A percentile compares a stretch with the other conserved stretches of the same genome.
Evolutionary conservation across 1,140 invertebrate genomes (phyloP).

Genomic region (Oreohelix idahoensis): DNA sequence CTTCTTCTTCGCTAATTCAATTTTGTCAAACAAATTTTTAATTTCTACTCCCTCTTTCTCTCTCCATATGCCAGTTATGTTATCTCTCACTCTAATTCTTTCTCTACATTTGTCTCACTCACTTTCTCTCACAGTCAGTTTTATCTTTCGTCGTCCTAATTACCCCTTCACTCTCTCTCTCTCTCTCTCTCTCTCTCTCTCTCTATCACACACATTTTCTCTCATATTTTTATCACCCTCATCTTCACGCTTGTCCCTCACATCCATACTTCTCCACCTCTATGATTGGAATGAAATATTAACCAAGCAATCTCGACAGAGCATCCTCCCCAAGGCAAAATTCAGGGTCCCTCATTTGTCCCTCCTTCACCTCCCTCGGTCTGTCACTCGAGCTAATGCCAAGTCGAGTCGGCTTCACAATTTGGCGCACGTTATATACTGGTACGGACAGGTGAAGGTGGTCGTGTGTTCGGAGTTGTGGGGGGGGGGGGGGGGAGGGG

Average conservation of each 20-base stretch:
- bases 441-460: neutral
- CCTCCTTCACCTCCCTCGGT: neutral
- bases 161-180: too few relatives aligned
- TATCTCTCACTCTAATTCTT: too few relatives aligned
- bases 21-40: too few relatives aligned
- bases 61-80: too few relatives aligned
- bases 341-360: neutral
- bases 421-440: neutral
- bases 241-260: neutral
- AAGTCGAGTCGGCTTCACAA: neutral
- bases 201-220: too few relatives aligned
- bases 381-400: neutral
- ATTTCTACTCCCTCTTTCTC: too few relatives aligned
- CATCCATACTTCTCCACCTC: neutral
- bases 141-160: neutral
- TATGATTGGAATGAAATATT: conserved; percentile 5
- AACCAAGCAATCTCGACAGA: neutral
- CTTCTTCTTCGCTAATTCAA: too few relatives aligned
- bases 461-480: too few relatives aligned
- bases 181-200: too few relatives aligned
- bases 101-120: neutral
- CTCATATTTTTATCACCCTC: too few relatives aligned
- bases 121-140: neutral
- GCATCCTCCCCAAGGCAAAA: neutral
- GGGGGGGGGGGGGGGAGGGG: too few relatives aligned